Evolutionary conservation across 2,113 vertebrate species (phyloP), one percentile per base, ranked within the genome.

Genomic region (Takifugu flavidus): DNA sequence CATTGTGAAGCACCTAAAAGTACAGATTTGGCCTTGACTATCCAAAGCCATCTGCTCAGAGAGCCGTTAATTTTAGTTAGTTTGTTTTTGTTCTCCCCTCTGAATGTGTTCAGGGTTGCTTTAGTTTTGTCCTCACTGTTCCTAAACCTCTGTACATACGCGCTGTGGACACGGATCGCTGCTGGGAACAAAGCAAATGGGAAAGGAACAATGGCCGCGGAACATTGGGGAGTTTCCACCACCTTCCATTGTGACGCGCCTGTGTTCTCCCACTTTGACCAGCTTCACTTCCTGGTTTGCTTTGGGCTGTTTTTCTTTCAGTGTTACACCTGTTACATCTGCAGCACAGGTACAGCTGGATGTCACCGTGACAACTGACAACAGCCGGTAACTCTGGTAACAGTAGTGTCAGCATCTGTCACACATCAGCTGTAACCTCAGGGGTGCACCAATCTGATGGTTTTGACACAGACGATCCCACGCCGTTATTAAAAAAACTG

Each of bases 41-140:
- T 20, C 20, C 20, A 20, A 20, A 20, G 20, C 20, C 20, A 20
- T 20, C 20, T 20, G 20, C 8, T 39, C 34, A 11, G 34, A 39
- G 34, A 1, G 5, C 2, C 4, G 34, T 39, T 11, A 10, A 10
- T 11, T 39, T 3, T 11, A 8, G 6, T 39, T 39, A 39, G 34
- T 8, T 3, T n/a, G n/a, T n/a, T 39, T 6, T 39, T 20, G 20
- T 20, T 20, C 20, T 20, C 20, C 20, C 20, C 34, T 53, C 63
- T 34, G 62, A 29, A 49, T 25, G 56, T 26, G 27, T 54, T 70
- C 64, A 59, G 45, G 53, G n/a, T n/a, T 42, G 13, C 4, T 53
- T 64, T 49, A 49, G 58, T 71, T 71, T 49, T 63, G 49, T 72
- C 67, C 39, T 49, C 6, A 6, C 49, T 25, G 4, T 13, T 53